These are phyloP conservation scores for Aphelinus atriplicis DNA, from an alignment of 1,140 invertebrate species.

Conservation along the genomic window DNA sequence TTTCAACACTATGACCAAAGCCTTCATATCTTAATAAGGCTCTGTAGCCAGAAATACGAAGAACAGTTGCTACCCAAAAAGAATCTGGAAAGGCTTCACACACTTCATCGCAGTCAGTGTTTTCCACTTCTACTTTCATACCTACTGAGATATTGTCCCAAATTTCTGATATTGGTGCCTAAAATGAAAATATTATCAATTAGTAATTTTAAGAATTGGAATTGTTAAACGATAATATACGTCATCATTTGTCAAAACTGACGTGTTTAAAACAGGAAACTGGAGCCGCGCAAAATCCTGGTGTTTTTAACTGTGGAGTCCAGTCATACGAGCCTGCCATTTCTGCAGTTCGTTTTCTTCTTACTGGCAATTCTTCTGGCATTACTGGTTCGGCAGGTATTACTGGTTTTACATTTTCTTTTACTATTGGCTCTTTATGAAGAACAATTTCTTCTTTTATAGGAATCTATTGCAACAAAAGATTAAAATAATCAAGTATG, in stretches of 20 bases:
- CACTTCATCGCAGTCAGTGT: slow-evolving; percentile 85
- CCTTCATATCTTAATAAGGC: slow-evolving; percentile 94
- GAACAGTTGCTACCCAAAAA: slow-evolving; percentile 95
- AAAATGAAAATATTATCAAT: slow-evolving; percentile 28
- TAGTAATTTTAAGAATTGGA: slow-evolving; percentile 4
- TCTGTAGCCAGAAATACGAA: slow-evolving; percentile 91
- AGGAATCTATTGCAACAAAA: slow-evolving; percentile 32
- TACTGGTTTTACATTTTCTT: slow-evolving; percentile 50
- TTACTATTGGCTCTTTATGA: slow-evolving; percentile 41
- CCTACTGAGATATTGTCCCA: slow-evolving; percentile 94
- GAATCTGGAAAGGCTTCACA: slow-evolving; percentile 82
- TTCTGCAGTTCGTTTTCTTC: slow-evolving; percentile 68
- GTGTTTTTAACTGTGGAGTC: slow-evolving; percentile 79
- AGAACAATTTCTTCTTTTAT: slow-evolving; percentile 46
- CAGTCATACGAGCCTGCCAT: slow-evolving; percentile 83
- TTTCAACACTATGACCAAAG: slow-evolving; percentile 85
- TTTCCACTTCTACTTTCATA: slow-evolving; percentile 96
- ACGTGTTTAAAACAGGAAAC: slow-evolving; percentile 91
- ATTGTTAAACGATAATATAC: slow-evolving; percentile 1
- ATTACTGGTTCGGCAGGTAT: slow-evolving; percentile 53
- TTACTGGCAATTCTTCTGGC: slow-evolving; percentile 62
- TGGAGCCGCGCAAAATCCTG: slow-evolving; percentile 84
- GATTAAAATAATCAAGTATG: no score
- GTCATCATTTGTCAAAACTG: slow-evolving; percentile 47
- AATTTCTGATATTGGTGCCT: slow-evolving; percentile 88